Evolutionary conservation across 2,113 vertebrate genomes (phyloP), one percentile per base, ranked within the genome.

Genomic region (Tetraodon nigroviridis): DNA sequence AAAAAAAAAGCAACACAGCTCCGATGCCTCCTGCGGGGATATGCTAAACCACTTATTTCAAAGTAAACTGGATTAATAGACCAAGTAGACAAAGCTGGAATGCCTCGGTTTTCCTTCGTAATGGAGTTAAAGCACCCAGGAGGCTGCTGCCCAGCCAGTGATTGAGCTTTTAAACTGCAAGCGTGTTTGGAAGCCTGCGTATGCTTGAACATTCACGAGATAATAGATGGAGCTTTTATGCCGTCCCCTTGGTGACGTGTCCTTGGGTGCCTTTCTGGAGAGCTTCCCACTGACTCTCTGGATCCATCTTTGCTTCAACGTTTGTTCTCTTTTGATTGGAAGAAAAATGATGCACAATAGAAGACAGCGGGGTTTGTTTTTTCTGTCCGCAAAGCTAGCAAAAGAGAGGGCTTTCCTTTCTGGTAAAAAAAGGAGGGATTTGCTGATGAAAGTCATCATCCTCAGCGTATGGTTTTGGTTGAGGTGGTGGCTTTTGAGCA

Each of bases 61-160:
- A 88, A 55, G 76, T 89, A 90, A 93, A 92, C 74, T 89, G 88
- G 89, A 89, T 92, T 92, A 93, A 93, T 62, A 78, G 51, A 81
- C 76, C 80, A 84, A 86, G 69, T 68, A 84, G 65, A 84, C 78
- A 82, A 84, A 83, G 82, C 79, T 83, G 75, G 72, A 81, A 85
- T 88, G 89, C 73, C 80, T 67, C 58, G 73, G 77, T 71, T 89
- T 78, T 89, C 71, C 45, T 75, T 51, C 67, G 79, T 82, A 82
- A 84, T 79, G 0, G 5, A 37, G 82, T 82, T 64, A 40, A 27
- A 75, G 52, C 69, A 78, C 75, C 63, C 58, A 5, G 62, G 64
- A 63, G 80, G 61, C 61, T 68, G 74, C 83, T 76, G 64, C 67
- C 56, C 51, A 56, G 73, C 44, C 64, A 76, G 63, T 85, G 88